phyloP scores from a whole-genome alignment of 2,888 invertebrate species.

The Oligia fasciuncula region DNA sequence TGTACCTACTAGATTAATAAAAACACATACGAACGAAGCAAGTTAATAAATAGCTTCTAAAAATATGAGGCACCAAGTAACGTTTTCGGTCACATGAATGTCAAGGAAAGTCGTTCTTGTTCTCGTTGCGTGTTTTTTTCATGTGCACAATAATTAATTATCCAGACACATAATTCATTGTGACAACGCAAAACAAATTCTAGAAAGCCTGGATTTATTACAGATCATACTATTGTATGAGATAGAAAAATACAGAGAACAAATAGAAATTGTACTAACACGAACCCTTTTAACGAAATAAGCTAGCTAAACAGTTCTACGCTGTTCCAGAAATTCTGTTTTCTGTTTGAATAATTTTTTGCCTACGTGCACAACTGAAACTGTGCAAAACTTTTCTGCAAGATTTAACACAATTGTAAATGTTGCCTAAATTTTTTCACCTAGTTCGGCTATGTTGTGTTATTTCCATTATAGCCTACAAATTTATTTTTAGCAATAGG shows the following conservation, averaged over 20 bases:
- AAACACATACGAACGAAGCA: not conserved
- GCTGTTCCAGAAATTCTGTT: conserved; percentile 1
- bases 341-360: not conserved
- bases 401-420: no score
- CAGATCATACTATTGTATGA: not conserved
- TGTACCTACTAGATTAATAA: not conserved
- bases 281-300: conserved; percentile 48
- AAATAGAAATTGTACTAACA: conserved; percentile 14
- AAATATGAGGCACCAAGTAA: not conserved
- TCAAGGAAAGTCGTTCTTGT: conserved; percentile 14
- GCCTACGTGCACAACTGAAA: not conserved
- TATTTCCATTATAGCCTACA: no score
- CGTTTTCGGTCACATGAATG: conserved; percentile 10
- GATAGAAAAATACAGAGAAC: conserved; percentile 6
- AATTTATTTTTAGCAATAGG: no score
- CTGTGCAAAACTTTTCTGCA: no score
- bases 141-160: conserved; percentile 28
- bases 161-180: conserved; percentile 7
- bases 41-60: not conserved
- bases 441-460: no score
- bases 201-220: conserved; percentile 32
- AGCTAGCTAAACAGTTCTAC: conserved; percentile 12
- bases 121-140: conserved; percentile 12
- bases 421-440: no score
- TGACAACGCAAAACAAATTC: conserved; percentile 23